Evolutionary conservation across 2,797 vertebrate species (phyloP).

Genomic region (Ataeniobius toweri): DNA sequence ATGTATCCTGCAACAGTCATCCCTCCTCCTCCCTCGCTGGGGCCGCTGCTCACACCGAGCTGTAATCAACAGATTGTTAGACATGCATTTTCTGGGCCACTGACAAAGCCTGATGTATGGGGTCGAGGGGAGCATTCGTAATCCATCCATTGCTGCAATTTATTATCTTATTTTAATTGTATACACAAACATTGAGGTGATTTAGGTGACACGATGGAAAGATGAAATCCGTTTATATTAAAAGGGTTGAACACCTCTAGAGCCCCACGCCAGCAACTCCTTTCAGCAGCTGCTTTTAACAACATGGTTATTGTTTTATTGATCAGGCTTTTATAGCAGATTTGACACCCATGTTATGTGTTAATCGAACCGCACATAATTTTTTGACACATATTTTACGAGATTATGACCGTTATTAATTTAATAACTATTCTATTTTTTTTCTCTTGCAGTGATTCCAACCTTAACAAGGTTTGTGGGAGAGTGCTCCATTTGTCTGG

Average conservation of each 20-base stretch:
- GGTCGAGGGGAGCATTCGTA: constrained; percentile 91
- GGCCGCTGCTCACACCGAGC: constrained; percentile 79
- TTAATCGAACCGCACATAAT: constrained; percentile 98
- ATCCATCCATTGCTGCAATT: constrained; percentile 98
- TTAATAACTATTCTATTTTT: constrained; percentile 90
- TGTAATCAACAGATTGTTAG: constrained; percentile 99
- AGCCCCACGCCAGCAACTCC: constrained; percentile 90
- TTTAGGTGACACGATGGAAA: constrained; percentile 99
- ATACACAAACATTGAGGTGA: constrained; percentile 99
- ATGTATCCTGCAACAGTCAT: constrained; percentile 79
- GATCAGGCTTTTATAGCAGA: constrained; percentile 98
- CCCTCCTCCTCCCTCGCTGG: constrained; percentile 51
- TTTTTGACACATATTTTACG: constrained; percentile 94
- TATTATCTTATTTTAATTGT: constrained; percentile 99
- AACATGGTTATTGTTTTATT: constrained; percentile 99
- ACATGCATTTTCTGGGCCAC: constrained; percentile 94
- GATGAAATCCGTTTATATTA: constrained; percentile 99
- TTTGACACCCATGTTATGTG: constrained; percentile 99
- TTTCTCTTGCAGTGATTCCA: constrained; percentile 84
- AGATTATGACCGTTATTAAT: constrained; percentile 96
- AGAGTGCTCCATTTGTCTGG: constrained; percentile 91
- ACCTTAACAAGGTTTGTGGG: constrained; percentile 83
- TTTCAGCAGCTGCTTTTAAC: constrained; percentile 96
- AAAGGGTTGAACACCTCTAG: constrained; percentile 99
- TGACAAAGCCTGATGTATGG: constrained; percentile 96